Evolutionary conservation across 1,140 invertebrate genomes (phyloP), one percentile per base, ranked within the genome.

Genomic region (Gryon sp.): DNA sequence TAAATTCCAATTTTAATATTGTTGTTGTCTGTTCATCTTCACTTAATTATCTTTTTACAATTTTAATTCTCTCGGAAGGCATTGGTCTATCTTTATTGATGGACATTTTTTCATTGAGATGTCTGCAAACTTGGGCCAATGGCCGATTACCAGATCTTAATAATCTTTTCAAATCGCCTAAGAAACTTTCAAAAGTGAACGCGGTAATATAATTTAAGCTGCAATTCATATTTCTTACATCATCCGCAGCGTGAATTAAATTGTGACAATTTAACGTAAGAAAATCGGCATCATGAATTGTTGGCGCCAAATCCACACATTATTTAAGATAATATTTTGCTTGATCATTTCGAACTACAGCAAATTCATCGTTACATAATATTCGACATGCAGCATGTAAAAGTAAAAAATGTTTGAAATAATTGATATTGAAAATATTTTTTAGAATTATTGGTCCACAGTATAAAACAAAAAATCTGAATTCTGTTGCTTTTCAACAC

Each of bases 381-480:
- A 80, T 68, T 28, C 60, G 9, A 43, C 43, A 60, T n/a, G 72
- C 60, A 6, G 43, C n/a, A 62, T 68, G 40, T 9, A 79, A 40
- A 12, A 72, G 34, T 32, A 76, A 34, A 62, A 73, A 79, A 28
- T 79, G 66, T 45, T 66, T 40, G 63, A 73, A n/a, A 43, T 48
- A 19, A 11, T 28, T 12, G 24, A 6, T 1, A 40, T 19, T 3
- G 20, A 79, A 30, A 32, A 57, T 22, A 24, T 50, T 46, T 40
- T 59, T 55, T 12, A 79, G 30, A 16, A 66, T 60, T 28, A 79
- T 66, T 11, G 50, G 59, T 20, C 60, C 66, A 45, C 26, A 43
- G 46, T 80, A 76, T n/a, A 80, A 36, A 14, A 82, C 20, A 60
- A 82, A 76, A 48, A 74, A 53, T 26, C 68, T 43, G 28, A 34